phyloP scores from a whole-genome alignment of 2,888 invertebrate genomes.

The Cinara cedri region DNA sequence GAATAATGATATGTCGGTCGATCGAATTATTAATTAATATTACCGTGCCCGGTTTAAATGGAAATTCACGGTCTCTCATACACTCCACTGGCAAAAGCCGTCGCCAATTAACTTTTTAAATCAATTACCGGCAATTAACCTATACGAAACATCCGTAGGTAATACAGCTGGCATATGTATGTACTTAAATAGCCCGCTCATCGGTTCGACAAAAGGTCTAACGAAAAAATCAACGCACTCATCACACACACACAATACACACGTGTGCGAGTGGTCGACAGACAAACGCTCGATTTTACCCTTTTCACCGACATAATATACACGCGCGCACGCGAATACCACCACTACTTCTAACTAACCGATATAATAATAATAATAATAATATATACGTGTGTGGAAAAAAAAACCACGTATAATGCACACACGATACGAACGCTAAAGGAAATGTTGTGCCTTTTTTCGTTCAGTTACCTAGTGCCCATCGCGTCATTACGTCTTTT shows the following conservation, averaged over 20 bases:
- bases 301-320: not conserved
- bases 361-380: not conserved
- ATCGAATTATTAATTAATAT: no score
- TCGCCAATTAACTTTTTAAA: no score
- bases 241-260: not conserved
- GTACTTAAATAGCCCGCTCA: not conserved
- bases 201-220: slow-evolving; percentile 1
- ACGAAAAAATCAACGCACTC: not conserved
- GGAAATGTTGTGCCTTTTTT: slow-evolving; percentile 47
- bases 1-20: no score
- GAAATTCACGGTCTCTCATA: no score
- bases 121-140: no score
- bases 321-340: not conserved
- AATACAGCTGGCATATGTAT: no score
- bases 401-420: not conserved
- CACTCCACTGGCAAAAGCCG: no score
- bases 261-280: no score
- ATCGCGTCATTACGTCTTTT: not conserved
- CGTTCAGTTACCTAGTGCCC: slow-evolving; percentile 55
- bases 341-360: slow-evolving; percentile 24
- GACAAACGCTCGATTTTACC: slow-evolving; percentile 51
- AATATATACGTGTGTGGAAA: not conserved
- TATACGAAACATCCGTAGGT: no score
- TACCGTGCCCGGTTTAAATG: no score
- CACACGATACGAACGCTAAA: not conserved